Conservation (phyloP, 37 sponge, comb jelly and placozoan genomes). For the Aphrocallistes beatrix region DNA sequence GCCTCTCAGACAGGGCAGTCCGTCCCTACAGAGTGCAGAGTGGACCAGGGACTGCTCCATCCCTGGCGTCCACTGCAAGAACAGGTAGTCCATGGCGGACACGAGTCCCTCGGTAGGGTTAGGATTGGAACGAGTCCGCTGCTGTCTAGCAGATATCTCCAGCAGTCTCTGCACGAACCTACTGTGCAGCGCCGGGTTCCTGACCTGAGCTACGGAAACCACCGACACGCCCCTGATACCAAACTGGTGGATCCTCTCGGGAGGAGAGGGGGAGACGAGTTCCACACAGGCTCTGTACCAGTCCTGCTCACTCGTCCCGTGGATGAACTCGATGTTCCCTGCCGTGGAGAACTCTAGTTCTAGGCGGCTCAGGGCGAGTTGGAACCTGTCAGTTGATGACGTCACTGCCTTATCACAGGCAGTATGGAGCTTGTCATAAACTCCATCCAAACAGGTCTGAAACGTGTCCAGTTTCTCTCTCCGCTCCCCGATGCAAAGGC, state of each 20-base stretch:
- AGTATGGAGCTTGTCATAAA: not conserved
- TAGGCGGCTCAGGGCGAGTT: not conserved
- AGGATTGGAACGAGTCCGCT: not conserved
- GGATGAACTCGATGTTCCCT: slow-evolving; percentile 3
- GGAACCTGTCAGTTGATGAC: not conserved
- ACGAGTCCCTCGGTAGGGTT: not conserved
- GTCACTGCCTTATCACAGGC: not conserved
- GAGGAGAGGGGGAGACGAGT: not conserved
- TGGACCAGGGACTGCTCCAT: not conserved
- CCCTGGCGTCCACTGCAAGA: not conserved
- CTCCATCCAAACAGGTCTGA: not conserved
- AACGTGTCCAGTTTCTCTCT: not conserved
- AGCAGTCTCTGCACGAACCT: slow-evolving; percentile 3
- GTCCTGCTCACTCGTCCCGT: not conserved
- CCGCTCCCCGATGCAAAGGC: not conserved
- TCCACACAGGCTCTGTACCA: not conserved
- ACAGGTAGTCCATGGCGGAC: not conserved
- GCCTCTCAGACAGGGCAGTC: not conserved
- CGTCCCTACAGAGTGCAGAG: not conserved
- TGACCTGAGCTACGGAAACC: not conserved
- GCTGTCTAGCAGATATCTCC: not conserved
- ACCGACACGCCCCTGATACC: not conserved
- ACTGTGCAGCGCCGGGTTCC: not conserved
- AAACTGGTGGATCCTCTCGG: not conserved
- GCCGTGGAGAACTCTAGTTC: not conserved